These are phyloP conservation scores for Athalia circularis DNA, from an alignment of 2,888 invertebrate genomes.

Conservation along the genomic window DNA sequence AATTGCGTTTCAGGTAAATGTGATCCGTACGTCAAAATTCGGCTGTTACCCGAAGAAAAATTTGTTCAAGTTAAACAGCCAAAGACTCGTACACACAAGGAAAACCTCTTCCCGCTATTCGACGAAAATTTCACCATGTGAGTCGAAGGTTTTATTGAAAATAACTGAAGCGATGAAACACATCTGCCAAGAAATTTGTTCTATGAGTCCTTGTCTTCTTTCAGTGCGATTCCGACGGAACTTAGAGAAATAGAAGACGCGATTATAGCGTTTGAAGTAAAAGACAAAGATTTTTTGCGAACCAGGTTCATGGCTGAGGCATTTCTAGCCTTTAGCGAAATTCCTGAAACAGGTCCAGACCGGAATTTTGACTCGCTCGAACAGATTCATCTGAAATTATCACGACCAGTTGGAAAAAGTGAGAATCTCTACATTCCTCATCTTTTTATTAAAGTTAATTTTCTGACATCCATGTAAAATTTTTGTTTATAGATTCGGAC, in stretches of 20 bases:
- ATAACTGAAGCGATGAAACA: neutral
- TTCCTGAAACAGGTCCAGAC: conserved; percentile 80
- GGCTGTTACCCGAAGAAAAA: conserved; percentile 88
- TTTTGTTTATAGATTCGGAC: conserved; percentile 78
- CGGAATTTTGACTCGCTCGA: conserved; percentile 78
- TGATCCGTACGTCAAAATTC: conserved; percentile 94
- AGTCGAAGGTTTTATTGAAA: conserved; percentile 72
- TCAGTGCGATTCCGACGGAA: conserved; percentile 82
- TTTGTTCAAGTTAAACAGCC: conserved; percentile 85
- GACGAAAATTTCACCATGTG: conserved; percentile 97
- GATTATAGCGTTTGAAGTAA: conserved; percentile 90
- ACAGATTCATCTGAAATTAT: conserved; percentile 84
- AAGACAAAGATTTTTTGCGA: conserved; percentile 95
- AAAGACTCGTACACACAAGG: conserved; percentile 94
- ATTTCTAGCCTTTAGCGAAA: conserved; percentile 87
- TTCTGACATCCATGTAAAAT: conserved; percentile 39
- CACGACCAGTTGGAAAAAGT: conserved; percentile 83
- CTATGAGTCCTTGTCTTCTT: conserved; percentile 58
- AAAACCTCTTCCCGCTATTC: conserved; percentile 94
- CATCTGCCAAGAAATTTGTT: neutral
- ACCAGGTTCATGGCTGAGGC: conserved; percentile 98
- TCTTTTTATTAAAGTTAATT: conserved; percentile 44
- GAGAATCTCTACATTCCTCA: conserved; percentile 54
- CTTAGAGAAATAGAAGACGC: conserved; percentile 83
- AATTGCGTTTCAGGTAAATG: conserved; percentile 81